Evolutionary conservation across 1,140 invertebrate species (phyloP), one percentile per base, ranked within the genome.

Genomic region (Leptinotarsa lineolata): DNA sequence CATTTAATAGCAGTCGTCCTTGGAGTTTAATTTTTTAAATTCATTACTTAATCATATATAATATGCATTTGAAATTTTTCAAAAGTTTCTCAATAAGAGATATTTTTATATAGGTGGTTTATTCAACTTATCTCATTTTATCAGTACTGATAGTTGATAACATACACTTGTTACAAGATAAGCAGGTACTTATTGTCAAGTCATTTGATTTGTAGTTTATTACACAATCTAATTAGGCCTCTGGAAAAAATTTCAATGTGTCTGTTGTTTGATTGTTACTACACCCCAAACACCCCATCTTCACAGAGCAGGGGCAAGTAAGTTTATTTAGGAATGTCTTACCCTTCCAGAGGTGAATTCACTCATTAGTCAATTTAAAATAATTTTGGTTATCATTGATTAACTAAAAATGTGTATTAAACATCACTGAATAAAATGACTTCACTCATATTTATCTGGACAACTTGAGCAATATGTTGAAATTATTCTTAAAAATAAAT

Each of bases 1-100:
- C 68, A n/a, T 65, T 74, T 74, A 66, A 69, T 74, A 66, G 73
- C 39, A 39, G 64, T 70, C 59, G 67, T 24, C 61, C 69, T 71
- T 74, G 61, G 70, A 74, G 20, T 69, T 22, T 58, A 30, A 68
- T 21, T 68, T 68, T 66, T 74, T 54, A 58, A 65, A 64, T 30
- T 46, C 46, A 48, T 70, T 54, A 54, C 45, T 30, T 65, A 45
- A 69, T 30, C 24, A 18, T 24, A 30, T 15, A 24, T 68, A 63
- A 64, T 54, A 73, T 68, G 68, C 60, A 71, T 60, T 72, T 58
- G 59, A 48, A 21, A 12, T 54, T 54, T 16, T 54, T 16, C 3
- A 54, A 13, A 13, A 54, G 15, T 16, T 4, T 54, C 48, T 15
- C 30, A 54, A 54, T 54, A 15, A 5, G 13, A 54, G n/a, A 54